phyloP scores from a whole-genome alignment of 1,140 invertebrate species.

The Oscheius sp. region DNA sequence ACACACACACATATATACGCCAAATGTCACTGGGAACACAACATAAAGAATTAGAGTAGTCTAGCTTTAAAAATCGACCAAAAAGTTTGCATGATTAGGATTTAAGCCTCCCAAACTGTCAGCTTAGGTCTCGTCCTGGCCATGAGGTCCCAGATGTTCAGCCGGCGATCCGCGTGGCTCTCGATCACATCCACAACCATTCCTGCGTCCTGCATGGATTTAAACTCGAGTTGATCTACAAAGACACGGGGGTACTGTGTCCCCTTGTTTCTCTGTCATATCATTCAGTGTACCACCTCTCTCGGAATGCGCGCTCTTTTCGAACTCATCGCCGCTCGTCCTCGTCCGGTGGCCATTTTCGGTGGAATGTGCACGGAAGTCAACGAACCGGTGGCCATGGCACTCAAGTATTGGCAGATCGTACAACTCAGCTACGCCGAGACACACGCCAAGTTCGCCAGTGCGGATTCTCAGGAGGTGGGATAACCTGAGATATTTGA shows the following conservation, averaged over 20 bases:
- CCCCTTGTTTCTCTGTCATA: no score
- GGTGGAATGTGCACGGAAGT: slow-evolving; percentile 92
- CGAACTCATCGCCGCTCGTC: slow-evolving; percentile 91
- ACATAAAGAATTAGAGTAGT: no score
- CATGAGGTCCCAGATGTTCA: slow-evolving; percentile 27
- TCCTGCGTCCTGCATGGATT: slow-evolving; percentile 49
- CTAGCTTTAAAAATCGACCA: no score
- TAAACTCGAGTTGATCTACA: slow-evolving; percentile 49
- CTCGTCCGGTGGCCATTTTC: slow-evolving; percentile 86
- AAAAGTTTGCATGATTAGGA: no score
- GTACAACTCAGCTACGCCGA: slow-evolving; percentile 95
- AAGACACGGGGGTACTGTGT: slow-evolving; percentile 57
- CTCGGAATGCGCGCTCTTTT: slow-evolving; percentile 97
- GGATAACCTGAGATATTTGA: no score
- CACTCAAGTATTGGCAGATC: slow-evolving; percentile 91
- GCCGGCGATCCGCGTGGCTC: slow-evolving; percentile 50
- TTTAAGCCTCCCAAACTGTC: no score
- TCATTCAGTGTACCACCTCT: slow-evolving; percentile 86
- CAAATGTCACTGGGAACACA: no score
- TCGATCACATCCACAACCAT: slow-evolving; percentile 46
- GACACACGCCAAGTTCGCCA: slow-evolving; percentile 95
- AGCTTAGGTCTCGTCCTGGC: not conserved
- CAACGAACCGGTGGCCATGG: slow-evolving; percentile 76
- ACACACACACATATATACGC: no score
- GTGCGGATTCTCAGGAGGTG: slow-evolving; percentile 81